A percentile compares a stretch with the other conserved stretches of the same genome.
phyloP scores from a whole-genome alignment of 2,888 invertebrate genomes.

The Caenorhabditis drosophilae region DNA sequence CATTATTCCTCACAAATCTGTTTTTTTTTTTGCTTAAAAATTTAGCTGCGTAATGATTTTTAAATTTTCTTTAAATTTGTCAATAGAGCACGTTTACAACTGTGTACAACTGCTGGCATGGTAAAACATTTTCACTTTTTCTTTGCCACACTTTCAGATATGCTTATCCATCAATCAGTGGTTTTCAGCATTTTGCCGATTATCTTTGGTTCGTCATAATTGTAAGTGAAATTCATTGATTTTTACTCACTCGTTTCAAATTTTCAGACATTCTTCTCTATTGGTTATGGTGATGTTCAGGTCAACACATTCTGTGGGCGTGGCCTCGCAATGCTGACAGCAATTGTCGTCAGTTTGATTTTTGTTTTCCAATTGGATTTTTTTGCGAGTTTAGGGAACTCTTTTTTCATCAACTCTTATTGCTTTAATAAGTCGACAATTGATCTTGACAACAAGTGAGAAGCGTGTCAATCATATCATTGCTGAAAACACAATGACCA shows the following conservation, averaged over 20 bases:
- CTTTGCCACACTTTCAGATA: conserved; percentile 41
- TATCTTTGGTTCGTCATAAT: conserved; percentile 67
- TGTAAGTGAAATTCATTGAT: conserved; percentile 37
- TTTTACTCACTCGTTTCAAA: conserved; percentile 68
- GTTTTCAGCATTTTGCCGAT: conserved; percentile 58
- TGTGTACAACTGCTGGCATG: too few relatives aligned
- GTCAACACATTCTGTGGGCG: conserved; percentile 99
- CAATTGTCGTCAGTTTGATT: conserved; percentile 99
- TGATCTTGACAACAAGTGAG: conserved; percentile 97
- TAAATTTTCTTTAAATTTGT: too few relatives aligned
- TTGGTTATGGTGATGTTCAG: conserved; percentile 97
- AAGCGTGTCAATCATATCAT: conserved; percentile 99
- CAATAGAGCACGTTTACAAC: neutral
- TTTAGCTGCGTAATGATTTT: too few relatives aligned
- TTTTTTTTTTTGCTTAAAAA: too few relatives aligned
- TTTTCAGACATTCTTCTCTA: conserved; percentile 89
- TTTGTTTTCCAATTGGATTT: too few relatives aligned
- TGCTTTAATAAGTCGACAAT: conserved; percentile 96
- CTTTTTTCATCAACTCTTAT: conserved; percentile 98
- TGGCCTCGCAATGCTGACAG: conserved; percentile 97
- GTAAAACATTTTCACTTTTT: too few relatives aligned
- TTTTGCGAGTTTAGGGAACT: too few relatives aligned
- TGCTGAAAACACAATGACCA: conserved; percentile 58
- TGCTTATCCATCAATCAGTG: conserved; percentile 42
- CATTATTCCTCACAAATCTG: too few relatives aligned